Percentiles rank a stretch among this genome's conserved stretches.
These are phyloP conservation scores for Abscondita cerata DNA, from an alignment of 2,888 invertebrate genomes.

Conservation along the genomic window DNA sequence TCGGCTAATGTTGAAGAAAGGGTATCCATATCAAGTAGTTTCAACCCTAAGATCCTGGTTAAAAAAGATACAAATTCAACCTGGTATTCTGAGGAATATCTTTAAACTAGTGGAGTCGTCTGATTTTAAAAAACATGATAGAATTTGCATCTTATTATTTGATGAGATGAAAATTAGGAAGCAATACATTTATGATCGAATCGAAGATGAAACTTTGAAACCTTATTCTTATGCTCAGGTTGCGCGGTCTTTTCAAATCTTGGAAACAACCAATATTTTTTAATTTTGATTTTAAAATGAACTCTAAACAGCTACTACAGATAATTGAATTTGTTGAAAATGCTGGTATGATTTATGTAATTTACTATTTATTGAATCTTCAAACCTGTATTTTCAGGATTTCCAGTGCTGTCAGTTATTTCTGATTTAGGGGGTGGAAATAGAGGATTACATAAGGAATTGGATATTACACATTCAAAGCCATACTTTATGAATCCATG, in stretches of 20 bases:
- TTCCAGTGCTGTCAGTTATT: too few relatives aligned
- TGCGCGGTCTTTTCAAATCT: conserved; percentile 21
- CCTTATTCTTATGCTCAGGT: conserved; percentile 35
- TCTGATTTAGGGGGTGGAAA: too few relatives aligned
- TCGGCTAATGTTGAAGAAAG: conserved; percentile 30
- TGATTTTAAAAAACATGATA: conserved; percentile 15
- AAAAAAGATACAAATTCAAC: conserved; percentile 29
- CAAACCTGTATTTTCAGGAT: too few relatives aligned
- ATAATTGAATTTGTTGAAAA: conserved; percentile 32
- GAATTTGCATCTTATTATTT: conserved; percentile 38
- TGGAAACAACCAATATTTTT: conserved; percentile 38
- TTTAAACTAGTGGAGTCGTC: conserved; percentile 20
- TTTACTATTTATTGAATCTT: too few relatives aligned
- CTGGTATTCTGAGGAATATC: conserved; percentile 21
- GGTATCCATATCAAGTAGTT: conserved; percentile 32
- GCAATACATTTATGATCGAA: conserved; percentile 37
- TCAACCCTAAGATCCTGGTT: conserved; percentile 31
- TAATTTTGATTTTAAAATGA: conserved; percentile 37
- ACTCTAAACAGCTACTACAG: conserved; percentile 30
- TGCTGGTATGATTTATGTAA: too few relatives aligned
- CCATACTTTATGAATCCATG: conserved; percentile 32
- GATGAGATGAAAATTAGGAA: conserved; percentile 42
- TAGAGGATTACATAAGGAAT: too few relatives aligned
- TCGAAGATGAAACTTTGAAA: conserved; percentile 34
- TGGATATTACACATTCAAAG: conserved; percentile 7